Conservation (phyloP, 1,140 invertebrate genomes). For the Drosophila azteca region DNA sequence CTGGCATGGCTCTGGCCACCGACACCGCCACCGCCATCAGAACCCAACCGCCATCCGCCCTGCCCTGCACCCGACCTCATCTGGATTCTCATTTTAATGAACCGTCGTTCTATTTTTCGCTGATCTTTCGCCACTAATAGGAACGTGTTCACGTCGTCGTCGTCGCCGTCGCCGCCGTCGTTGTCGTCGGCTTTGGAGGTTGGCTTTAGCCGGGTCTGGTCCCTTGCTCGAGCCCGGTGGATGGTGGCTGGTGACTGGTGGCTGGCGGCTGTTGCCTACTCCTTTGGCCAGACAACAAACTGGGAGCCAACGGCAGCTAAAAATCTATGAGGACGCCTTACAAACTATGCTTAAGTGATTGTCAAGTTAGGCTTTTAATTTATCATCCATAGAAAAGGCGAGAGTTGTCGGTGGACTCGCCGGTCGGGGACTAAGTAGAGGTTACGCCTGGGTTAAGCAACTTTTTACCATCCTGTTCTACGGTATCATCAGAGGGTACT, state of each 20-base stretch:
- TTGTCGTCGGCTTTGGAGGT: constrained; percentile 23
- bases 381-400: constrained; percentile 83
- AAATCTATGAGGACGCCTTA: constrained; percentile 83
- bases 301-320: constrained; percentile 71
- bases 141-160: constrained; percentile 79
- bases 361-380: constrained; percentile 84
- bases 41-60: constrained; percentile 39
- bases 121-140: constrained; percentile 83
- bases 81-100: constrained; percentile 82
- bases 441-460: constrained; percentile 77
- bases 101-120: constrained; percentile 83
- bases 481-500: constrained; percentile 9
- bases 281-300: constrained; percentile 60
- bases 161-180: constrained; percentile 20
- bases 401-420: constrained; percentile 52
- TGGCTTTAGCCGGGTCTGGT: constrained; percentile 21
- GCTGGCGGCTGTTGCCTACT: constrained; percentile 17
- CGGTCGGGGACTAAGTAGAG: constrained; percentile 74
- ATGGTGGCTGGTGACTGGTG: not conserved
- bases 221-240: constrained; percentile 30
- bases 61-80: constrained; percentile 30
- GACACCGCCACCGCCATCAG: constrained; percentile 25
- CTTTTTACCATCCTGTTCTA: constrained; percentile 42
- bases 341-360: constrained; percentile 84
- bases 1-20: constrained; percentile 34